These are phyloP conservation scores for Poecile atricapillus DNA, from an alignment of 2,113 vertebrate species.

Conservation along the genomic window DNA sequence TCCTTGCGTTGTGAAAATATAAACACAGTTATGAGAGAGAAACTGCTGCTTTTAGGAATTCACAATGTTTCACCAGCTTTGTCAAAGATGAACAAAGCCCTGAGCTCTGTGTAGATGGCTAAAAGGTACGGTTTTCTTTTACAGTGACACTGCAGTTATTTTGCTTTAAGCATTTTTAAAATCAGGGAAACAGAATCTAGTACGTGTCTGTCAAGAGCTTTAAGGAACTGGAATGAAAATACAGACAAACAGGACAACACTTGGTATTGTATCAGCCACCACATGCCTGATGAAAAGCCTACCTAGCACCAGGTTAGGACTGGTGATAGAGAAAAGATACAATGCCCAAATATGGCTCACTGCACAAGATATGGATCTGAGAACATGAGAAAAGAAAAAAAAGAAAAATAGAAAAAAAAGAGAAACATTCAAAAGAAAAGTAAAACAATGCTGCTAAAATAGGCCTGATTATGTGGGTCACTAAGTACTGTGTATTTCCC, in stretches of 20 bases:
- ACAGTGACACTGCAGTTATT: conserved; percentile 56
- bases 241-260: not conserved
- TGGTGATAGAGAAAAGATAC: not conserved
- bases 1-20: conserved; percentile 27
- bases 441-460: conserved; percentile 75
- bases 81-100: conserved; percentile 33
- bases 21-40: conserved; percentile 7
- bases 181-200: not conserved
- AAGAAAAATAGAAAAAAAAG: not conserved
- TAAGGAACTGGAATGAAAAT: conserved; percentile 21
- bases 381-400: not conserved
- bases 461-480: conserved; percentile 75
- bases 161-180: conserved; percentile 26
- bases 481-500: conserved; percentile 70
- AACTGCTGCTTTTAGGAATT: conserved; percentile 26
- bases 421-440: conserved; percentile 67
- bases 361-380: conserved; percentile 57
- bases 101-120: conserved; percentile 39
- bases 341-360: conserved; percentile 10
- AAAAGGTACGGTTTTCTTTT: conserved; percentile 54
- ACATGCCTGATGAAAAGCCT: not conserved
- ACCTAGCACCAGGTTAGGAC: not conserved
- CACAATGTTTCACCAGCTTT: conserved; percentile 42
- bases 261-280: not conserved
- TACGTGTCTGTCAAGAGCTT: conserved; percentile 17